Conservation (phyloP, 1,140 invertebrate genomes). For the Drosophila tani region DNA sequence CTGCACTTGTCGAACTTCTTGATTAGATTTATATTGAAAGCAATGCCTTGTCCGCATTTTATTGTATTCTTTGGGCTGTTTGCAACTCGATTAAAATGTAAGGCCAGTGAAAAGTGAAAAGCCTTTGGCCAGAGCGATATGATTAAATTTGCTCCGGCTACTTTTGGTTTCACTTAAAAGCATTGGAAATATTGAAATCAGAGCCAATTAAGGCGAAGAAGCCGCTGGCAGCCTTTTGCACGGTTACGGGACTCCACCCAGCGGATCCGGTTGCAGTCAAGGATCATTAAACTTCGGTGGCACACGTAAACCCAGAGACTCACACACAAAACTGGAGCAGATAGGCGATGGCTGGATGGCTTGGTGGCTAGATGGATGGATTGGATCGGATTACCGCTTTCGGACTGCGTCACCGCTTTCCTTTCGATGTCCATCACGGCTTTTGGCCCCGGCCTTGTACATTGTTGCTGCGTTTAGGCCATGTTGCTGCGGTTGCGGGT, state of each 20-base stretch:
- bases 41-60: conserved; percentile 10
- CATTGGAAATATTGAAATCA: conserved; percentile 39
- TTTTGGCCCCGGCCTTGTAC: conserved; percentile 29
- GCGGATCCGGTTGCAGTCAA: conserved; percentile 76
- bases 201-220: conserved; percentile 41
- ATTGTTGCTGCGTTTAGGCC: conserved; percentile 19
- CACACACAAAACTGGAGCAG: conserved; percentile 34
- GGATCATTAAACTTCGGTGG: conserved; percentile 75
- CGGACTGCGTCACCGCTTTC: conserved; percentile 59
- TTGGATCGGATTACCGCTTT: conserved; percentile 71
- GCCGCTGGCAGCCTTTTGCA: conserved; percentile 30
- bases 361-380: conserved; percentile 13
- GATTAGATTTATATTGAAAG: conserved; percentile 26
- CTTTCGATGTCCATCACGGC: conserved; percentile 45
- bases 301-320: conserved; percentile 23
- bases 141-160: conserved; percentile 12
- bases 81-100: conserved; percentile 21
- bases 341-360: background rate
- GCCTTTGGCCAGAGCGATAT: conserved; percentile 8
- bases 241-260: conserved; percentile 31
- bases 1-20: conserved; percentile 30
- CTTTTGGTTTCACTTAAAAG: conserved; percentile 34
- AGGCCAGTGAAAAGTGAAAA: conserved; percentile 18
- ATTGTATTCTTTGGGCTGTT: background rate
- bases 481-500: conserved; percentile 12